phyloP scores from a whole-genome alignment of 2,888 invertebrate species.

The Heliconius ethilla region DNA sequence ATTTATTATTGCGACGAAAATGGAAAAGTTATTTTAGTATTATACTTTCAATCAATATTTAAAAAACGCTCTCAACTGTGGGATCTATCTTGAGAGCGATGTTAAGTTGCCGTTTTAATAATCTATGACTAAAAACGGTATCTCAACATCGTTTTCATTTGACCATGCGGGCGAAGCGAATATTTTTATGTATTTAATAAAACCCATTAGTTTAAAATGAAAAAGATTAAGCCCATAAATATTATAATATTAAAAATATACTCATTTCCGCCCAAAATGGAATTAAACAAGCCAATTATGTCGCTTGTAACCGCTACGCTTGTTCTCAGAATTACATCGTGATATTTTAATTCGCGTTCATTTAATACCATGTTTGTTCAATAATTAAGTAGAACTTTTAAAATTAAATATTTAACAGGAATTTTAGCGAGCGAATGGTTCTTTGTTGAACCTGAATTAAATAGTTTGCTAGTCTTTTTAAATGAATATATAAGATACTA shows the following conservation, averaged over 20 bases:
- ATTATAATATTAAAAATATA: neutral
- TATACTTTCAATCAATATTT: neutral
- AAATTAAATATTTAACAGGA: slow-evolving; percentile 2
- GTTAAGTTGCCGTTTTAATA: no score
- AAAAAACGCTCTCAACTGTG: no score
- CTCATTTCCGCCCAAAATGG: slow-evolving; percentile 3
- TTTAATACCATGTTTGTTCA: slow-evolving; percentile 26
- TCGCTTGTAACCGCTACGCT: slow-evolving; percentile 23
- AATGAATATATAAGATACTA: neutral
- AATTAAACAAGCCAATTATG: slow-evolving; percentile 34
- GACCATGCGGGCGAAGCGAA: neutral
- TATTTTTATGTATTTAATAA: neutral
- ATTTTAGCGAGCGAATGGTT: neutral
- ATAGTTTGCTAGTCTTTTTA: neutral
- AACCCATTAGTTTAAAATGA: neutral
- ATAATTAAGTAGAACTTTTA: slow-evolving; percentile 14
- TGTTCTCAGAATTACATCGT: slow-evolving; percentile 21
- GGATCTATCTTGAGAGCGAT: no score
- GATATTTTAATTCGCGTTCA: slow-evolving; percentile 30
- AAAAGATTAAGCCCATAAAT: neutral
- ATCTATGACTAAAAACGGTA: no score
- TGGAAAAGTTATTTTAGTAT: slow-evolving; percentile 11
- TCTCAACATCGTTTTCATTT: no score
- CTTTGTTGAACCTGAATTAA: neutral
- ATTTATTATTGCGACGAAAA: slow-evolving; percentile 33